A percentile compares a stretch with the other conserved stretches of the same genome.
phyloP scores from a whole-genome alignment of 2,888 invertebrate genomes.

The Pyrochroa serraticornis region DNA sequence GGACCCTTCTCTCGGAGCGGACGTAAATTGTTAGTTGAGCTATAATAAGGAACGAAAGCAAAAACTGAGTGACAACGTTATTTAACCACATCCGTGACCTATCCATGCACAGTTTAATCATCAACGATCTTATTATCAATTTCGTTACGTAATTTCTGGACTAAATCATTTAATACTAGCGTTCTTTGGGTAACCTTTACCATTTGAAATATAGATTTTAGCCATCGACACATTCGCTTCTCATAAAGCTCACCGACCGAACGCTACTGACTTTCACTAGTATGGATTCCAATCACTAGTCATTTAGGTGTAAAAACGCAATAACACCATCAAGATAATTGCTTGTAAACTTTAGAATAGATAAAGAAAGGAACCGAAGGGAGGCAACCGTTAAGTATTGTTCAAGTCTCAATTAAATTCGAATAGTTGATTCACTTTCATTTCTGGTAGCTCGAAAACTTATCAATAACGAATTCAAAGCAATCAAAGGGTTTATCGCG shows the following conservation, averaged over 20 bases:
- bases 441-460: background rate
- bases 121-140: slow-evolving; percentile 2
- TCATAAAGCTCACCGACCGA: too few species aligned
- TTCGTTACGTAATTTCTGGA: slow-evolving; percentile 19
- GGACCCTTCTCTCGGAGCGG: too few species aligned
- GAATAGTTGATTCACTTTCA: background rate
- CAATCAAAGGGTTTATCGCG: background rate
- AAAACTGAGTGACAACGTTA: background rate
- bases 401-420: background rate
- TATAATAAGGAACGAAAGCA: too few species aligned
- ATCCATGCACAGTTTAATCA: slow-evolving; percentile 1
- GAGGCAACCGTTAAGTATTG: too few species aligned
- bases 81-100: background rate
- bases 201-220: slow-evolving; percentile 17
- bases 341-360: background rate
- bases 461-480: background rate
- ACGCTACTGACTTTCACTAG: slow-evolving; percentile 26
- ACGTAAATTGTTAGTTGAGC: too few species aligned
- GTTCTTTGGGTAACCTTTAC: slow-evolving; percentile 21
- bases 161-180: background rate
- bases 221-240: slow-evolving; percentile 22
- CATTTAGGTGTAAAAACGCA: slow-evolving; percentile 22
- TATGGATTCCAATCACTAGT: slow-evolving; percentile 7
- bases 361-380: background rate
- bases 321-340: background rate